Evolutionary conservation across 92 coral and sea anemone genomes (phyloP), one percentile per base, ranked within the genome.

Genomic region (Siderastrea radians): DNA sequence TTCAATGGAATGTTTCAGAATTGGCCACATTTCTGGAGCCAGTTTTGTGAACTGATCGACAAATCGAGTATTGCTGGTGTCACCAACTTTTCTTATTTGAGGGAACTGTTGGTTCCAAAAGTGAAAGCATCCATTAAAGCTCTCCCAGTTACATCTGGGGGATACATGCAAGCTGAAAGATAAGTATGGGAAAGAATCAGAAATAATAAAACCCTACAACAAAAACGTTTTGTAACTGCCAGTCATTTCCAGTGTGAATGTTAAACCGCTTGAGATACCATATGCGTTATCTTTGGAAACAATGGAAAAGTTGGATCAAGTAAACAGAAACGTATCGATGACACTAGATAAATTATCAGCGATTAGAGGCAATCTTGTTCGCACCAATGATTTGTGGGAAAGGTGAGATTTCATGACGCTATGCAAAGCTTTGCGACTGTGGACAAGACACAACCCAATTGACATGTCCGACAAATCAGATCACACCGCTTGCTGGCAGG

Each of bases 11-110:
- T 81, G 38, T 80, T 70, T 68, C 72, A 83, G 16, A 84, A 78
- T 78, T 87, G 91, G 81, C 63, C 47, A 50, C 52, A 74, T 79
- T 69, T 79, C 77, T 87, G 86, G 91, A 80, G 91, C 48, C 68
- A 78, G 38, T 81, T 58, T 74, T 46, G 76, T 55, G 78, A 76
- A 77, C 77, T 84, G 45, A 78, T 69, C 45, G 90, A 86, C 90
- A 78, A 86, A 48, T 76, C 78, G 9, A 68, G 73, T 57, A 59
- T 86, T 15, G 77, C 87, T 47, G 63, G 85, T 47, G 70, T 87
- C 19, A 74, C 68, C 16, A 87, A 87, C 63, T 80, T 87, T 82
- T 60, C 81, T 6, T 87, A 87, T 74, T 62, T 87, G 87, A 72
- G 77, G 49, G 87, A 88, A 70, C 66, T 81, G 69, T 63, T 87